Evolutionary conservation across 2,113 vertebrate species (phyloP).

Genomic region (Lota lota): DNA sequence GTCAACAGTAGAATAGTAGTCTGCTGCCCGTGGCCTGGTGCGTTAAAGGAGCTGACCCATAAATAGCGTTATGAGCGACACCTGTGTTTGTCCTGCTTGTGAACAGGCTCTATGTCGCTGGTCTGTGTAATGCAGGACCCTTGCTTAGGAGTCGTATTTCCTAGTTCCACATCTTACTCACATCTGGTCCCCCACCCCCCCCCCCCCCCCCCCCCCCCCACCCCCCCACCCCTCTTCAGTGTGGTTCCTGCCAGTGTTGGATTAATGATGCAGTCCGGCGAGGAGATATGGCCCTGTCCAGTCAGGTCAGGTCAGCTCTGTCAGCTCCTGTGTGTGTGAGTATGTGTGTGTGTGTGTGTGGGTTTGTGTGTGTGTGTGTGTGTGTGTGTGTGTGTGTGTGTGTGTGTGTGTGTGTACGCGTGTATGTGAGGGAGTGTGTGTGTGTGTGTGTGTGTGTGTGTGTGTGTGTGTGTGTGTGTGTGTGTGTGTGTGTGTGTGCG

Average conservation of each 20-base stretch:
- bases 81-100: no score
- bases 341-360: neutral
- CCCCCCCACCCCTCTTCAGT: neutral
- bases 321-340: neutral
- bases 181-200: no score
- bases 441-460: constrained; percentile 1
- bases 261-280: constrained; percentile 37
- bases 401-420: neutral
- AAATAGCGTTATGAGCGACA: no score
- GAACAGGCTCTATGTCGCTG: no score
- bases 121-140: no score
- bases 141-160: no score
- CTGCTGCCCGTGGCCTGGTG: no score
- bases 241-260: constrained; percentile 24
- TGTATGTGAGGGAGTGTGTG: neutral
- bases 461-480: neutral
- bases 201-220: no score
- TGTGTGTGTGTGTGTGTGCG: constrained; percentile 2
- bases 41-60: no score
- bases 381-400: constrained; percentile 4
- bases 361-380: neutral
- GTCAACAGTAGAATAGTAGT: no score
- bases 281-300: constrained; percentile 19
- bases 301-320: constrained; percentile 47
- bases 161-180: no score